These are phyloP conservation scores for Cyprinodon diabolis DNA, from an alignment of 2,797 vertebrate species.

Conservation along the genomic window DNA sequence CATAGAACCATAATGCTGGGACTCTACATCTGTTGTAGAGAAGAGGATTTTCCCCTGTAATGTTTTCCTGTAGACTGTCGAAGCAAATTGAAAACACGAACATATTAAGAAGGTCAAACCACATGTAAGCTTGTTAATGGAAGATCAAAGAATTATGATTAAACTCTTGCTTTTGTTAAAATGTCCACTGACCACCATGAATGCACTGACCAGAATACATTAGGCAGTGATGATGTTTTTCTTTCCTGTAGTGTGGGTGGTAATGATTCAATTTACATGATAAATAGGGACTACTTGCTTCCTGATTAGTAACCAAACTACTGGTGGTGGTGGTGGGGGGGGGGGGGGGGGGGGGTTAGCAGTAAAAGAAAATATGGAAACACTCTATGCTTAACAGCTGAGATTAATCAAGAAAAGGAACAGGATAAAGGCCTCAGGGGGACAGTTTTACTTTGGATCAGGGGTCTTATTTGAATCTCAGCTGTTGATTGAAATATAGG, in stretches of 20 bases:
- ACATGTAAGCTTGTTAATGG: constrained; percentile 40
- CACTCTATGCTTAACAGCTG: constrained; percentile 52
- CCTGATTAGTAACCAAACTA: constrained; percentile 78
- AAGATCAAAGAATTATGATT: constrained; percentile 74
- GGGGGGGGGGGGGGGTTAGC: constrained; percentile 14
- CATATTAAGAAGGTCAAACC: constrained; percentile 43
- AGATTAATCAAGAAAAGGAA: constrained; percentile 47
- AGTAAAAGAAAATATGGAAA: constrained; percentile 56
- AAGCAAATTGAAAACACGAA: constrained; percentile 13
- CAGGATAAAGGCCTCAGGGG: constrained; percentile 53
- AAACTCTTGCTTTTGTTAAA: constrained; percentile 65
- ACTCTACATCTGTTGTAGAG: neutral
- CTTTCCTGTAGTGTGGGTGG: constrained; percentile 85
- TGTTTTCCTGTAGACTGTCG: constrained; percentile 18
- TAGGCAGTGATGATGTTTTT: constrained; percentile 77
- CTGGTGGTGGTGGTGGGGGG: constrained; percentile 34
- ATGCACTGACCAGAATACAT: constrained; percentile 70
- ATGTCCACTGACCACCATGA: constrained; percentile 58
- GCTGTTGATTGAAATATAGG: constrained; percentile 81
- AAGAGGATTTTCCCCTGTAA: constrained; percentile 11
- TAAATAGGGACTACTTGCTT: constrained; percentile 75
- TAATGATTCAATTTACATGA: constrained; percentile 82
- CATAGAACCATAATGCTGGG: neutral
- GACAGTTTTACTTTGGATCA: constrained; percentile 65
- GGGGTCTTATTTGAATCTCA: constrained; percentile 76